Evolutionary conservation across 2,888 invertebrate species (phyloP).

Genomic region (Bruchidius siliquastri): DNA sequence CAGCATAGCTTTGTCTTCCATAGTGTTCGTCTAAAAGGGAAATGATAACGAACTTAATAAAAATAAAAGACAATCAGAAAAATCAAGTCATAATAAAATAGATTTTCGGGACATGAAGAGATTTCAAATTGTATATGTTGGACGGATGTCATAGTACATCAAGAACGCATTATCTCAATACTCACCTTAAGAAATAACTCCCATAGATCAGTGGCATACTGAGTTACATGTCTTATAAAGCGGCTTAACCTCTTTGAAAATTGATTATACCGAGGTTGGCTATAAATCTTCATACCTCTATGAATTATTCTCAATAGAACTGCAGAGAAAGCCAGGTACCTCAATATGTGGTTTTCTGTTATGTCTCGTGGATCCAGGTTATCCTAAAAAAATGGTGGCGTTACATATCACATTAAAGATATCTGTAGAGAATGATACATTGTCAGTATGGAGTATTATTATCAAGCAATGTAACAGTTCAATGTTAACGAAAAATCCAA

Average conservation of each 20-base stretch:
- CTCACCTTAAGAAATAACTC: constrained; percentile 48
- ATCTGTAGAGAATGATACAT: background rate
- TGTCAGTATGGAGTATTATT: background rate
- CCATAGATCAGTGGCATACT: constrained; percentile 70
- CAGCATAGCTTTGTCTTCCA: constrained; percentile 49
- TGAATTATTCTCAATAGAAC: constrained; percentile 60
- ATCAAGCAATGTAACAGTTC: too few species aligned
- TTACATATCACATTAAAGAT: background rate
- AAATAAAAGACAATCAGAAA: too few species aligned
- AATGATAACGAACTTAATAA: too few species aligned
- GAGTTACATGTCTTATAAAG: constrained; percentile 64
- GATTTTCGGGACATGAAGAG: background rate
- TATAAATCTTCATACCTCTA: constrained; percentile 63
- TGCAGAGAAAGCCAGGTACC: constrained; percentile 66
- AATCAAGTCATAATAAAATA: too few species aligned
- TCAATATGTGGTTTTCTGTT: constrained; percentile 59
- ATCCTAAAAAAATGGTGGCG: constrained; percentile 39
- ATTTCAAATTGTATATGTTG: too few species aligned
- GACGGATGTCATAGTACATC: too few species aligned
- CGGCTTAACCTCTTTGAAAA: constrained; percentile 66
- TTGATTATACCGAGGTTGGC: constrained; percentile 61
- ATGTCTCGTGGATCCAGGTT: constrained; percentile 50
- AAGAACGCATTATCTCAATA: too few species aligned
- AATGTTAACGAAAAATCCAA: too few species aligned
- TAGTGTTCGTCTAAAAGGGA: constrained; percentile 32